Percentiles rank a stretch among this genome's conserved stretches.
Conservation (phyloP, 1,140 invertebrate genomes). For the Leptopilina clavipes region DNA sequence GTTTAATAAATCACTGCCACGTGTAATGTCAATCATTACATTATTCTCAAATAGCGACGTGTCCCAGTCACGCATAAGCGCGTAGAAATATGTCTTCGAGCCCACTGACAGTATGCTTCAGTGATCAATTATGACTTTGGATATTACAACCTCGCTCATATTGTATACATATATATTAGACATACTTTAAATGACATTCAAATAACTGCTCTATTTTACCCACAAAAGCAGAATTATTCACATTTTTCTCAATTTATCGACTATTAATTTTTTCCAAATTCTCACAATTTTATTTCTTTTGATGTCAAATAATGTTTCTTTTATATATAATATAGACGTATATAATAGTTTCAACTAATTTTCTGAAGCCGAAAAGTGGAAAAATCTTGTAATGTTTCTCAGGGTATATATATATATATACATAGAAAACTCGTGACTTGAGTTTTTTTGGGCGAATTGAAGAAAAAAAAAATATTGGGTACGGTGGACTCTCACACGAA, state of each 20-base stretch:
- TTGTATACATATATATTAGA: background rate
- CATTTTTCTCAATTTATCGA: background rate
- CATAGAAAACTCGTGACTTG: background rate
- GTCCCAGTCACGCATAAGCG: conserved; percentile 52
- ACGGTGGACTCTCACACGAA: conserved; percentile 24
- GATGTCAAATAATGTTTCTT: too few relatives aligned
- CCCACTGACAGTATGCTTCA: conserved; percentile 55
- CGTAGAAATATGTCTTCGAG: conserved; percentile 53
- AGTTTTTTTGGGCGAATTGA: conserved; percentile 3
- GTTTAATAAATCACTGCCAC: conserved; percentile 57
- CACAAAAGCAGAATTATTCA: background rate
- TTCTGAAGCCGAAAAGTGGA: background rate
- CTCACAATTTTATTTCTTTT: too few relatives aligned
- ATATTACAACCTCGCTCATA: background rate
- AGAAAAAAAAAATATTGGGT: background rate
- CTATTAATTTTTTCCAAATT: too few relatives aligned
- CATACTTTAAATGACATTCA: conserved; percentile 22
- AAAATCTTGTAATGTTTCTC: background rate
- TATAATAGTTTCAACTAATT: too few relatives aligned
- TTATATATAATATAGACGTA: too few relatives aligned
- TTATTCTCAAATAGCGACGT: conserved; percentile 47
- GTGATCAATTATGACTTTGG: conserved; percentile 51
- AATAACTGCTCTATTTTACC: conserved; percentile 18
- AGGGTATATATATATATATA: too few relatives aligned
- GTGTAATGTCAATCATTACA: conserved; percentile 59